Evolutionary conservation across 1,140 invertebrate species (phyloP).

Genomic region (Lethocerus indicus): DNA sequence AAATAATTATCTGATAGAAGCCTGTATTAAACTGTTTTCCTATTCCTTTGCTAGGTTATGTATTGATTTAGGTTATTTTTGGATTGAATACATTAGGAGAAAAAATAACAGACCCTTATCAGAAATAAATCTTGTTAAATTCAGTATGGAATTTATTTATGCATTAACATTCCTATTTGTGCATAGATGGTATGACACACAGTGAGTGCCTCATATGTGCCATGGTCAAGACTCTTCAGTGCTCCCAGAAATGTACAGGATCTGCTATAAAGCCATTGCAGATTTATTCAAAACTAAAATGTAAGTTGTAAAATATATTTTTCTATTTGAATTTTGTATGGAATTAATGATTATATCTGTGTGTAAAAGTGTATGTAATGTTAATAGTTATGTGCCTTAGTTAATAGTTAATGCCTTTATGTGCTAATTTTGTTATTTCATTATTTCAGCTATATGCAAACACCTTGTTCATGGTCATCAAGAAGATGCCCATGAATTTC

Average conservation of each 20-base stretch:
- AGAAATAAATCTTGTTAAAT: too few species aligned
- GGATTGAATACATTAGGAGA: too few species aligned
- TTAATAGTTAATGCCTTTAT: neutral
- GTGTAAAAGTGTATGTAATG: neutral
- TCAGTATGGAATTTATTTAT: too few species aligned
- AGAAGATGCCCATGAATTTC: conserved; percentile 95
- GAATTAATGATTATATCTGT: neutral
- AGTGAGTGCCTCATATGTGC: conserved; percentile 67
- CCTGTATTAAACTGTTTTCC: too few species aligned
- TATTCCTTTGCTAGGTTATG: too few species aligned
- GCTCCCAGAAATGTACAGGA: conserved; percentile 43
- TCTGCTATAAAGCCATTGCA: conserved; percentile 52
- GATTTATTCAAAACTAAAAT: conserved; percentile 38
- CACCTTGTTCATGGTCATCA: conserved; percentile 79
- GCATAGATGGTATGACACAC: conserved; percentile 28
- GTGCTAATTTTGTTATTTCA: neutral
- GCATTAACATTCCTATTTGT: conserved; percentile 14
- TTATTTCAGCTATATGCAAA: conserved; percentile 54
- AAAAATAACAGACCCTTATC: too few species aligned
- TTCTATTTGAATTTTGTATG: neutral
- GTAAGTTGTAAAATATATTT: conserved; percentile 23
- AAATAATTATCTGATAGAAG: too few species aligned
- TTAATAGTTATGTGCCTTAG: neutral
- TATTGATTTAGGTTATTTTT: too few species aligned
- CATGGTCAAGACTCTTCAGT: conserved; percentile 53